Conservation (phyloP, 2,888 invertebrate species). For the Desoria tigrina region DNA sequence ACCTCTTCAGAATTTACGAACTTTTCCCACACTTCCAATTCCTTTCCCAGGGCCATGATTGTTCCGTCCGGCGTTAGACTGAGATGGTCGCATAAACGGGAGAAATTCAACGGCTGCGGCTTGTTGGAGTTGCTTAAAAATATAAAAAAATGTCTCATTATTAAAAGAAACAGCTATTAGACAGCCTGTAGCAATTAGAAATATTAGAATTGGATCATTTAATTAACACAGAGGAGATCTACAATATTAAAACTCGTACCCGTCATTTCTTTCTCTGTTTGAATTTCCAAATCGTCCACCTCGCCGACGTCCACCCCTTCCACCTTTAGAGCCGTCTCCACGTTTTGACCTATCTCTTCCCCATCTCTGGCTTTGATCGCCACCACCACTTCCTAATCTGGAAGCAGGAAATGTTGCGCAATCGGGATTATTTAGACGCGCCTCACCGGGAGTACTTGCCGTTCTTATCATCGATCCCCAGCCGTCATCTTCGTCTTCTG, state of each 20-base stretch:
- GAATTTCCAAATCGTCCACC: not conserved
- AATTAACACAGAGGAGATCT: too few relatives aligned
- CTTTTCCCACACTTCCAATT: constrained; percentile 35
- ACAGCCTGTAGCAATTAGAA: not conserved
- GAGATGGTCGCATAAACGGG: constrained; percentile 31
- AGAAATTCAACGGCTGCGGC: constrained; percentile 40
- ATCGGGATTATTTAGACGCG: too few relatives aligned
- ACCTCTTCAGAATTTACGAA: constrained; percentile 28
- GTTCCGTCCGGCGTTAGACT: constrained; percentile 23
- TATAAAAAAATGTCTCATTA: not conserved
- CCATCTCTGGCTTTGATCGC: not conserved
- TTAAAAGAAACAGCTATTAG: not conserved
- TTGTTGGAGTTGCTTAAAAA: constrained; percentile 27
- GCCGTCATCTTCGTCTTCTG: not conserved
- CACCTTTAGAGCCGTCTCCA: not conserved
- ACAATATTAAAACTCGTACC: too few relatives aligned
- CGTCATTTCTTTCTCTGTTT: not conserved
- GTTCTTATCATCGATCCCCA: too few relatives aligned
- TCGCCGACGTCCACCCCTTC: constrained; percentile 1
- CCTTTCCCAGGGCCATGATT: constrained; percentile 30
- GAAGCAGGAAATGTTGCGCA: too few relatives aligned
- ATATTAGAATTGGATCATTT: not conserved
- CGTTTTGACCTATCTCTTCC: not conserved
- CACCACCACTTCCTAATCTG: constrained; percentile 14
- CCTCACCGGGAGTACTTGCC: too few relatives aligned